Evolutionary conservation across 2,888 invertebrate genomes (phyloP).

Genomic region (Temnothorax unifasciatus): DNA sequence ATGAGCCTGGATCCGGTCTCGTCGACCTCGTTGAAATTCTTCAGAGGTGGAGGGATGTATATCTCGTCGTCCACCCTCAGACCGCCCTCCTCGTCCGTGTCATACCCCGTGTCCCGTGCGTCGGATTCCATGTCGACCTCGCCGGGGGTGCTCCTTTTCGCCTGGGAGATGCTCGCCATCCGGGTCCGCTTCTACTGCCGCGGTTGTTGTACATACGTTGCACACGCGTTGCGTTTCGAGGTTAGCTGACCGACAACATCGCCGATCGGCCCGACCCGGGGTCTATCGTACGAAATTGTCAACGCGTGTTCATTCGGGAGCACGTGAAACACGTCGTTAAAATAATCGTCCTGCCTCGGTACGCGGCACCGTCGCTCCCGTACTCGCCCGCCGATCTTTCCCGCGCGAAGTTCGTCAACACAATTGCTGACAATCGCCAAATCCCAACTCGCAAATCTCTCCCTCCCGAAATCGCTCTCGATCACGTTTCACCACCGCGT

Average conservation of each 20-base stretch:
- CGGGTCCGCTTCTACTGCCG: background rate
- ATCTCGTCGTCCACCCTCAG: slow-evolving; percentile 91
- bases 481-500: background rate
- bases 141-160: background rate
- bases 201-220: too few species aligned
- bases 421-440: too few species aligned
- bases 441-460: too few species aligned
- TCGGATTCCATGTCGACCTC: slow-evolving; percentile 63
- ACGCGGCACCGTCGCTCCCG: background rate
- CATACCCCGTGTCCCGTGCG: slow-evolving; percentile 37
- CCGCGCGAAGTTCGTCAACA: background rate
- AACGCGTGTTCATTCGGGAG: background rate
- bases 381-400: background rate
- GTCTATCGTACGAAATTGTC: background rate
- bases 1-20: slow-evolving; percentile 94
- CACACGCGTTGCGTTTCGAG: background rate
- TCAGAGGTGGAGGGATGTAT: slow-evolving; percentile 93
- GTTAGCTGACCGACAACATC: background rate
- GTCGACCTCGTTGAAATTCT: slow-evolving; percentile 91
- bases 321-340: background rate
- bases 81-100: slow-evolving; percentile 90
- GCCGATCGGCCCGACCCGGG: background rate
- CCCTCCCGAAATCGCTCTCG: too few species aligned
- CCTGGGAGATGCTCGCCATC: background rate
- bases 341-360: background rate